Base-by-base conservation (phyloP, 2,797 vertebrate species). In the Enteromius mattozi region DNA sequence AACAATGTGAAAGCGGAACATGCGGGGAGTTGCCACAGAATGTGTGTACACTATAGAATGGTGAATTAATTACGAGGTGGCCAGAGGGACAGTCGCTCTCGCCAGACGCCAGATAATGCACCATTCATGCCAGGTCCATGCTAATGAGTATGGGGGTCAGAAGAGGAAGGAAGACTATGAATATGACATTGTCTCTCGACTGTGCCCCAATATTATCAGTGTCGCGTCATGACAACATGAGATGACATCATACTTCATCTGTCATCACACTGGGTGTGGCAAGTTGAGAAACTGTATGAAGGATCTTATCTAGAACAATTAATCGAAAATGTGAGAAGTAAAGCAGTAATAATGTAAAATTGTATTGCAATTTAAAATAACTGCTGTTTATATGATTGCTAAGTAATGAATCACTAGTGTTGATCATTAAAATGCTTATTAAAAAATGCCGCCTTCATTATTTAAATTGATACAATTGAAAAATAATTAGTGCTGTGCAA, bases 141-240 rank as follows among this genome's bases (percentile, higher is more conserved):
- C 85, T 89, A 90, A 76, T 70, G 80, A 89, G 87, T 84, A 80
- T 85, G 75, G 71, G 35, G 81, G 70, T 87, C 86, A 42, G 14
- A 51, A 54, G 84, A 81, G 87, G 81, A 49, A 74, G 72, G 82
- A 74, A 70, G 1, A 79, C 80, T 42, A 75, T 87, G 81, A 91
- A 89, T 89, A 35, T 24, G 78, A 86, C 91, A 92, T 93, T 93
- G 92, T 94, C 86, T 93, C 88, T 93, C 87, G 89, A 88, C 71
- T 80, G 91, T 91, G 90, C 72, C 68, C 72, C 83, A 27, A 5
- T 84, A 59, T 81, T 70, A 61, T 35, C 74, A n/a, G 10, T 16
- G n/a, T 37, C n/a, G 14, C 45, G 27, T 71, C 61, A 61, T 85
- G 42, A 30, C 37, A 56, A 45, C 30, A 14, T 79, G 86, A 42